These are phyloP conservation scores for Myopa tessellatipennis DNA, from an alignment of 2,888 invertebrate species.

Conservation along the genomic window DNA sequence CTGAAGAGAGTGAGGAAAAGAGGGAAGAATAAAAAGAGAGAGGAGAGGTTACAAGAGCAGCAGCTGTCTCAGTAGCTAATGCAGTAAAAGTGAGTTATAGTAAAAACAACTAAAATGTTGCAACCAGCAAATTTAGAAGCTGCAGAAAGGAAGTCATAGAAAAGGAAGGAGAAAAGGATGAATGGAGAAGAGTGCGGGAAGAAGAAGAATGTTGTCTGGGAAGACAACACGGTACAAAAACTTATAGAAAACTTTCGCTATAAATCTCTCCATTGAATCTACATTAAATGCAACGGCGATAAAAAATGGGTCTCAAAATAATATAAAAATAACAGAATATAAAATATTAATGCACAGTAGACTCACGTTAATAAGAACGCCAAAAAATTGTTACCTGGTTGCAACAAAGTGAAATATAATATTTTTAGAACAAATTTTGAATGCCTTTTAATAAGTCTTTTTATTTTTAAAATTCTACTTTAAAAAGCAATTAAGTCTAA, in stretches of 20 bases:
- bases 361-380: too few relatives aligned
- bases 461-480: too few relatives aligned
- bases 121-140: neutral
- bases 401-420: too few relatives aligned
- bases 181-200: neutral
- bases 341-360: too few relatives aligned
- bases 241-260: neutral
- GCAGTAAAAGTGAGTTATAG: neutral
- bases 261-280: neutral
- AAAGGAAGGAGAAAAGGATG: neutral
- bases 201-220: too few relatives aligned
- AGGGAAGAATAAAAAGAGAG: neutral
- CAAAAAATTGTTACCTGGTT: too few relatives aligned
- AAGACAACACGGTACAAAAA: neutral
- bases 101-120: neutral
- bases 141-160: neutral
- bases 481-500: too few relatives aligned
- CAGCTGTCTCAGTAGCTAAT: constrained; percentile 25
- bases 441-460: too few relatives aligned
- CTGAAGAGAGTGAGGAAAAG: neutral
- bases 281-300: too few relatives aligned
- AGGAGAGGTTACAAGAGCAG: neutral
- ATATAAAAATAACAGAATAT: too few relatives aligned
- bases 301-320: too few relatives aligned
- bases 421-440: too few relatives aligned